Conservation (phyloP, 2,113 vertebrate genomes). For the Promerops cafer region DNA sequence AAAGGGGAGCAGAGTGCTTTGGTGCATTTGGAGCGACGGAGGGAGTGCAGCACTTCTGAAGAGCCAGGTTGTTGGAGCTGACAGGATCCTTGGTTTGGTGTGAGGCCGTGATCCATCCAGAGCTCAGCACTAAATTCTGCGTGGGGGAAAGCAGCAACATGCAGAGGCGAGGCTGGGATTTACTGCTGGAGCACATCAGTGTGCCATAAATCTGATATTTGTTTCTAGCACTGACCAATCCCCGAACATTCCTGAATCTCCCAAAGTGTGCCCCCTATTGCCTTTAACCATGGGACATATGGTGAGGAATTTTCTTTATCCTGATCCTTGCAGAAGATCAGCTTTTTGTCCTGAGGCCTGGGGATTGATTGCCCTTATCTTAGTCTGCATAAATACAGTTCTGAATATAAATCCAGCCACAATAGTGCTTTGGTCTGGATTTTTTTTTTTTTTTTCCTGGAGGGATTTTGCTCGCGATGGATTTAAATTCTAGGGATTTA, state of each 20-base stretch:
- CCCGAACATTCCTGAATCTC: background rate
- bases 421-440: background rate
- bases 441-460: background rate
- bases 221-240: background rate
- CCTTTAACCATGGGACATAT: background rate
- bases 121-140: background rate
- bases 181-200: background rate
- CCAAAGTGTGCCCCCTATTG: background rate
- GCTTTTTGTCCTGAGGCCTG: conserved; percentile 1
- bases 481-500: conserved; percentile 46
- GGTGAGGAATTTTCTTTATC: background rate
- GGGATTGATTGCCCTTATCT: conserved; percentile 48
- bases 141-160: background rate
- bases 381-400: conserved; percentile 31
- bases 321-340: background rate
- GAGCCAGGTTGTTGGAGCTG: background rate
- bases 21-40: background rate
- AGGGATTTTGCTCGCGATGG: background rate
- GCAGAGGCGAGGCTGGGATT: background rate
- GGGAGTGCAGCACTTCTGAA: background rate
- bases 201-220: background rate
- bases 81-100: fast-evolving
- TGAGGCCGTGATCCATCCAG: background rate
- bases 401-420: conserved; percentile 11
- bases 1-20: too few relatives aligned